Evolutionary conservation across 2,797 vertebrate species (phyloP), one percentile per base, ranked within the genome.

Genomic region (Lepus townsendii): DNA sequence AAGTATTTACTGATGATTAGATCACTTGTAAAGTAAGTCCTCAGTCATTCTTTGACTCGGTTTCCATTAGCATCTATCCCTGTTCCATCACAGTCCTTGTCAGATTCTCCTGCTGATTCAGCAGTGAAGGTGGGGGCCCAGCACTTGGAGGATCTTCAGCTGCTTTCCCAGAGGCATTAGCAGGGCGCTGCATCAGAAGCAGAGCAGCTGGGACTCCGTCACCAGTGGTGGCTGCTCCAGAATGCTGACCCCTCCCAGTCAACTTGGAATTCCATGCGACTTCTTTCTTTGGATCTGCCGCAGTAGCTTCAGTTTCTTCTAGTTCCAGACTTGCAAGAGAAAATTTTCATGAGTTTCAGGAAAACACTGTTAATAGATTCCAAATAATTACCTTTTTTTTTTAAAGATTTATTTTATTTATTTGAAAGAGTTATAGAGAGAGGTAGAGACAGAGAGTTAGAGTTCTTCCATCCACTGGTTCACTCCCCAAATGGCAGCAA

Each of bases 341-440:
- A 90, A 77, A 32, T 50, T 60, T 90, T 82, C 16, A 3, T 22
- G 1, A 77, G 32, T 10, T 27, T 80, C 32, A 89, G 68, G 54
- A 92, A 91, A 73, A 82, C 78, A 38, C 38, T 79, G 57, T 94
- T 89, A 76, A 57, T 76, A 82, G 71, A 77, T 82, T 89, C 16
- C n/a, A 66, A 38, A 68, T 75, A 63, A 68, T 80, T 8, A 8
- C 8, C 42, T 8, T 9, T 9, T 47, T 47, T 42, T 47, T 47
- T 47, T 47, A 9, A 47, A 42, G 42, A 47, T 47, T 47, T 9
- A 47, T 47, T 47, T 47, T 47, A 47, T 47, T 47, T 47, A 47
- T 47, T 8, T 47, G 42, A 47, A 47, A 47, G 42, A 47, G 42
- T 47, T 47, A 42, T 7, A 42, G 42, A 47, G 42, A 47, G 42